These are phyloP conservation scores for Brachyrhaphis roseni DNA, from an alignment of 2,797 vertebrate genomes.

Conservation along the genomic window DNA sequence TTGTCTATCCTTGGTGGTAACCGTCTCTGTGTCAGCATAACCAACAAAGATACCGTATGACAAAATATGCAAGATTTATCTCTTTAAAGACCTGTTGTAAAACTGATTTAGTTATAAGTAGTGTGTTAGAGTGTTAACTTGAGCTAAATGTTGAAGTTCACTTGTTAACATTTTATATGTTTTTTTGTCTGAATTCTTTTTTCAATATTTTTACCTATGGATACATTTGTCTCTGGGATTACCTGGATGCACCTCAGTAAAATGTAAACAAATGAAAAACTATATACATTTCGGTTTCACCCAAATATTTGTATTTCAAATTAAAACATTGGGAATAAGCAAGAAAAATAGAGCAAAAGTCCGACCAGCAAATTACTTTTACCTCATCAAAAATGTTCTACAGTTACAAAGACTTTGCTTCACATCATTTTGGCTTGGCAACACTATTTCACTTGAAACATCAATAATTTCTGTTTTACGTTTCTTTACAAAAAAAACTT, in stretches of 20 bases:
- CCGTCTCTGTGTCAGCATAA: not conserved
- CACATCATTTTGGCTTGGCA: not conserved
- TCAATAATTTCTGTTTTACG: not conserved
- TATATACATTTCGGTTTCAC: too few species aligned
- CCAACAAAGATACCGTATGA: not conserved
- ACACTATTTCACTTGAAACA: not conserved
- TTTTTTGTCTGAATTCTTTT: not conserved
- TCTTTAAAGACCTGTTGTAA: not conserved
- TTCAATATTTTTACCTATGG: not conserved
- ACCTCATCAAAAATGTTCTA: not conserved
- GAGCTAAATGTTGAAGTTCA: not conserved
- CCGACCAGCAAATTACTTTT: not conserved
- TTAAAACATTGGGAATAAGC: not conserved
- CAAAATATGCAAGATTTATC: not conserved
- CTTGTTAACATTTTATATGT: not conserved
- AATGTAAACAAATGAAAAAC: not conserved
- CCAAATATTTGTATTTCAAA: too few species aligned
- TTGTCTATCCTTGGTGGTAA: not conserved
- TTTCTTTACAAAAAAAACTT: not conserved
- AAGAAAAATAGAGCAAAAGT: not conserved
- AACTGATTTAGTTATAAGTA: not conserved
- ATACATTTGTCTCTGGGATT: not conserved
- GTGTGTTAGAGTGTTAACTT: not conserved
- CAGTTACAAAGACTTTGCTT: not conserved
- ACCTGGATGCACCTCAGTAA: not conserved